These are phyloP conservation scores for Stegastes partitus DNA, from an alignment of 2,113 vertebrate species.

Conservation along the genomic window DNA sequence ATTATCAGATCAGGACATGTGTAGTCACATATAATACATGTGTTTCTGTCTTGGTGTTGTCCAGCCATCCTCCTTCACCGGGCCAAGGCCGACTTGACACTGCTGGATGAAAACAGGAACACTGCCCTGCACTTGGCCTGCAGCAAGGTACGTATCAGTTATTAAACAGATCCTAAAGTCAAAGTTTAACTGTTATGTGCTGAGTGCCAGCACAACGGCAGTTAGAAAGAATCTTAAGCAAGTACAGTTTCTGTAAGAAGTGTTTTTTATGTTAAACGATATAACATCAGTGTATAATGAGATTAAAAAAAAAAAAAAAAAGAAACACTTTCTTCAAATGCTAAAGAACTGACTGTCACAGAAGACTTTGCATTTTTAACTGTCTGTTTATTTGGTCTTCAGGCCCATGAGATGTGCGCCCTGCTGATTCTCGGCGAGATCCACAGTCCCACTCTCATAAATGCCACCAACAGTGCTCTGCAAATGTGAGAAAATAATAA, in stretches of 20 bases:
- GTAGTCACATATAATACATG: constrained; percentile 6
- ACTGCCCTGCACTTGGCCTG: constrained; percentile 99
- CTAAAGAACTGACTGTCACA: background rate
- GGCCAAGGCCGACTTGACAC: constrained; percentile 93
- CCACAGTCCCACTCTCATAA: constrained; percentile 96
- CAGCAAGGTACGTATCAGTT: constrained; percentile 88
- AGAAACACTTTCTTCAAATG: background rate
- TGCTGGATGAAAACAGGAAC: constrained; percentile 97
- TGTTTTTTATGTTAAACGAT: background rate
- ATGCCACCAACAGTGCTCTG: constrained; percentile 95
- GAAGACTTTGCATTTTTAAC: background rate
- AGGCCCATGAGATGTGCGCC: constrained; percentile 99
- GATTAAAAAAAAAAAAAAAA: no score
- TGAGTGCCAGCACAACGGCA: background rate
- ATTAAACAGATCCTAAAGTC: constrained; percentile 1
- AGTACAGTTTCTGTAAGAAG: no score
- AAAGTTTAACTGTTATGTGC: background rate
- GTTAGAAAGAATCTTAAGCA: background rate
- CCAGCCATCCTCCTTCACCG: constrained; percentile 94
- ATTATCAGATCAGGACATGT: background rate
- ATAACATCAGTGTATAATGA: background rate
- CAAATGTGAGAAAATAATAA: constrained; percentile 90
- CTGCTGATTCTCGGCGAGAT: constrained; percentile 98
- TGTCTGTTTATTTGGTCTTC: constrained; percentile 24
- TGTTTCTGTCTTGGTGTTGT: constrained; percentile 30